These are phyloP conservation scores for Drosophila bifasciata DNA, from an alignment of 1,140 invertebrate species.

Conservation along the genomic window DNA sequence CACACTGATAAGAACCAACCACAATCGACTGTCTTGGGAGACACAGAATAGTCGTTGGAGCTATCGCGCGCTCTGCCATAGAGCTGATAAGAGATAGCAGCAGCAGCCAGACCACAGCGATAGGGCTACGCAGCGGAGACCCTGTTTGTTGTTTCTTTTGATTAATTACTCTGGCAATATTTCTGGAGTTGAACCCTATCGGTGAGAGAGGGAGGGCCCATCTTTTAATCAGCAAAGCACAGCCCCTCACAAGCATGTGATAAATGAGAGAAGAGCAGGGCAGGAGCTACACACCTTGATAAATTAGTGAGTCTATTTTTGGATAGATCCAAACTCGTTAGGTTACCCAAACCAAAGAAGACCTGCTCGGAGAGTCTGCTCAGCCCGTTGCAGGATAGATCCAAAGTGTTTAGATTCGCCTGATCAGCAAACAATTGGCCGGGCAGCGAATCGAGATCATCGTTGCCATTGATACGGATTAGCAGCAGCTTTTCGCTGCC, in stretches of 20 bases:
- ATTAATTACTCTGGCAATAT: constrained; percentile 47
- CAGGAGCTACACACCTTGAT: constrained; percentile 55
- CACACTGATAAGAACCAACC: constrained; percentile 30
- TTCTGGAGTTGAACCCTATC: constrained; percentile 79
- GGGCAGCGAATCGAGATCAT: constrained; percentile 84
- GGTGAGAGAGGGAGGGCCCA: constrained; percentile 76
- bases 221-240: constrained; percentile 65
- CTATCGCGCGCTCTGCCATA: constrained; percentile 20
- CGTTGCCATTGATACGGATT: constrained; percentile 86
- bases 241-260: constrained; percentile 21
- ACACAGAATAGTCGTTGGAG: constrained; percentile 14
- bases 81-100: constrained; percentile 27
- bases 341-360: constrained; percentile 84
- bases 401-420: constrained; percentile 85
- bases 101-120: constrained; percentile 19
- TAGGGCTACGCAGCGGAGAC: constrained; percentile 12
- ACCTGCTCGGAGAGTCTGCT: constrained; percentile 84
- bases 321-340: constrained; percentile 85
- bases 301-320: constrained; percentile 83
- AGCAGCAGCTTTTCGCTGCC: constrained; percentile 85
- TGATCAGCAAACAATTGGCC: constrained; percentile 86
- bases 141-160: constrained; percentile 15
- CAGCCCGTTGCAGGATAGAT: constrained; percentile 86
- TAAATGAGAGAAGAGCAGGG: not conserved
- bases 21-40: constrained; percentile 36